These are phyloP conservation scores for Rhinoptilus africanus DNA, from an alignment of 2,113 vertebrate genomes.

Conservation along the genomic window DNA sequence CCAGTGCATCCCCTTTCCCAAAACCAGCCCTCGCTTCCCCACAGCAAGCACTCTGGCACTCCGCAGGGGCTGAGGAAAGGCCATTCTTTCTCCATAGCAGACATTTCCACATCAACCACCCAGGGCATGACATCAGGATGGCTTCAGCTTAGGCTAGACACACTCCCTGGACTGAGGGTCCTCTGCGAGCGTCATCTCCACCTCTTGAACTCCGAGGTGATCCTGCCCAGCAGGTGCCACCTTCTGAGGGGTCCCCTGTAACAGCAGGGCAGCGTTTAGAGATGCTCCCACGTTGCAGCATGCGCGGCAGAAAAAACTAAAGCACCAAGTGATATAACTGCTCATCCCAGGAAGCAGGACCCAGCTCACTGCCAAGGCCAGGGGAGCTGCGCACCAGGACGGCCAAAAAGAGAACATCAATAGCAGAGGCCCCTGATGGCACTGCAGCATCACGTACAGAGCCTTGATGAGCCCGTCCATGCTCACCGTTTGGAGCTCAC, in stretches of 20 bases:
- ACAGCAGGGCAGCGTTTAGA: not conserved
- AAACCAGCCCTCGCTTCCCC: not conserved
- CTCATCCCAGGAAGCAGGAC: not conserved
- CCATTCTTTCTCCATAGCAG: not conserved
- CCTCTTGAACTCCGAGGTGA: not conserved
- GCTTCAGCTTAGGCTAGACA: not conserved
- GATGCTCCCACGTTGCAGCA: not conserved
- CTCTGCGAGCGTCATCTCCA: not conserved
- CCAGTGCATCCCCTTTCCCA: not conserved
- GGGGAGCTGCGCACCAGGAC: not conserved
- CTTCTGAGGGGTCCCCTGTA: not conserved
- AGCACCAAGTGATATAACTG: not conserved
- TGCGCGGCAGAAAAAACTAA: rapidly evolving
- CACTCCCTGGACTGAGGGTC: not conserved
- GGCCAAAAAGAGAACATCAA: not conserved
- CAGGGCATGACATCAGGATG: not conserved
- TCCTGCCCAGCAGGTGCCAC: not conserved
- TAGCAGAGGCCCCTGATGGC: not conserved
- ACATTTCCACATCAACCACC: not conserved
- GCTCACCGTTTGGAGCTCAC: not conserved
- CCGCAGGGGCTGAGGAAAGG: not conserved
- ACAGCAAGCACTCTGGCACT: not conserved
- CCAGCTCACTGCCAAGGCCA: too few species aligned
- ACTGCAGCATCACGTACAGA: not conserved
- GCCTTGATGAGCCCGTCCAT: not conserved